Base-by-base conservation (phyloP, 2,113 vertebrate species). In the Lamprologus ornatipinnis region DNA sequence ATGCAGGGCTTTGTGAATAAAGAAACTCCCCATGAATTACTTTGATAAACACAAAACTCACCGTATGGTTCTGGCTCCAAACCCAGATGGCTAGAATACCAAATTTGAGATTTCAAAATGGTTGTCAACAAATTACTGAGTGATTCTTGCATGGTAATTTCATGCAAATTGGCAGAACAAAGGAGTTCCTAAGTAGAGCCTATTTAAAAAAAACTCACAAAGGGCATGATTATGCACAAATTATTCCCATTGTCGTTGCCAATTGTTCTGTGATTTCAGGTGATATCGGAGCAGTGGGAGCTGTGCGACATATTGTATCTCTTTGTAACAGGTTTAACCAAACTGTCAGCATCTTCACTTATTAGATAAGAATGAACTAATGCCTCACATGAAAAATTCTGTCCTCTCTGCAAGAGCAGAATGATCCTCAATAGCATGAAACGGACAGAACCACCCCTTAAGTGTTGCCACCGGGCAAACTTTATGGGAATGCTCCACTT, bases 401-500 rank as follows among this genome's bases (percentile, higher is more conserved):
- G 7, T 19, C 78, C 40, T 37, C 55, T 45, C 28, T 58, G 83
- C 80, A 73, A 53, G 31, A 53, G 42, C 78, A 79, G 35, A 42
- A 33, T 51, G 60, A 80, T 85, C 49, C 42, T 83, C 57, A 35
- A 63, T 26, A 58, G 51, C 60, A 28, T 42, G 6, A 81, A 45
- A 54, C 8, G 17, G 70, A 23, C 51, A 83, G 26, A 83, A 54
- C 57, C 40, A 51, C 5, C 75, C 82, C 21, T 78, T 82, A 10
- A 68, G 68, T 31, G 4, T 70, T 10, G 85, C 86, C 73, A 33
- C 3, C 2, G 28, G 85, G 85, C 54, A n/a, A 84, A 87, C 73
- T 87, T 86, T 90, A 70, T 42, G 11, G 86, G n/a, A 85, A 68
- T 55, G 80, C 82, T 89, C n/a, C 35, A 73, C 68, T 87, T 87